A percentile compares a stretch with the other conserved stretches of the same genome.
phyloP scores from a whole-genome alignment of 2,888 invertebrate genomes.

The Nebria brevicollis region DNA sequence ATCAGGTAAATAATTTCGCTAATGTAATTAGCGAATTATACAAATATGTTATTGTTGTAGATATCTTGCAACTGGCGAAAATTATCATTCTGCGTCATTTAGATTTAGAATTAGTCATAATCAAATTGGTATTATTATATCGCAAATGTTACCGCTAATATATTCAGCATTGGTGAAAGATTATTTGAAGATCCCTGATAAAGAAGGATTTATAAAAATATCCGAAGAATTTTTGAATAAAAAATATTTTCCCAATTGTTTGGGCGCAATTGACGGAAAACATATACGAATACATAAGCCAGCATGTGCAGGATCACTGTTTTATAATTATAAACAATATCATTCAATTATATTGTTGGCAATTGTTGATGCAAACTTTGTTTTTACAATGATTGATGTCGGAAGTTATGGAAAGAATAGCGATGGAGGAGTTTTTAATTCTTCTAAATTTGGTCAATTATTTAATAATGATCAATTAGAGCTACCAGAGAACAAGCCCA shows the following conservation, averaged over 20 bases:
- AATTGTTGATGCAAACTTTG: slow-evolving; percentile 21
- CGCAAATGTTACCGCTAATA: not conserved
- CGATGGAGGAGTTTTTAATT: slow-evolving; percentile 24
- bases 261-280: slow-evolving; percentile 29
- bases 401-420: slow-evolving; percentile 26
- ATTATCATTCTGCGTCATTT: slow-evolving; percentile 22
- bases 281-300: slow-evolving; percentile 29
- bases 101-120: slow-evolving; percentile 29
- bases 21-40: too few relatives aligned
- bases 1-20: too few relatives aligned
- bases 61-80: slow-evolving; percentile 21
- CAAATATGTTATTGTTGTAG: slow-evolving; percentile 2
- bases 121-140: slow-evolving; percentile 23
- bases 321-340: slow-evolving; percentile 22
- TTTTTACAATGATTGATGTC: slow-evolving; percentile 22
- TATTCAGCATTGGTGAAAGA: too few relatives aligned
- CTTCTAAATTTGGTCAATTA: slow-evolving; percentile 15
- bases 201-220: too few relatives aligned
- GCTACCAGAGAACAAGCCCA: slow-evolving; percentile 11
- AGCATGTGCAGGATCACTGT: slow-evolving; percentile 17
- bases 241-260: slow-evolving; percentile 26
- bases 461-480: slow-evolving; percentile 23
- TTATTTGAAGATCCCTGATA: too few relatives aligned
- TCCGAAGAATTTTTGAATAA: slow-evolving; percentile 14
- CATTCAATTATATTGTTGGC: slow-evolving; percentile 3